A percentile compares a stretch with the other conserved stretches of the same genome.
Conservation (phyloP, 2,113 vertebrate species). For the Pterophyllum scalare region DNA sequence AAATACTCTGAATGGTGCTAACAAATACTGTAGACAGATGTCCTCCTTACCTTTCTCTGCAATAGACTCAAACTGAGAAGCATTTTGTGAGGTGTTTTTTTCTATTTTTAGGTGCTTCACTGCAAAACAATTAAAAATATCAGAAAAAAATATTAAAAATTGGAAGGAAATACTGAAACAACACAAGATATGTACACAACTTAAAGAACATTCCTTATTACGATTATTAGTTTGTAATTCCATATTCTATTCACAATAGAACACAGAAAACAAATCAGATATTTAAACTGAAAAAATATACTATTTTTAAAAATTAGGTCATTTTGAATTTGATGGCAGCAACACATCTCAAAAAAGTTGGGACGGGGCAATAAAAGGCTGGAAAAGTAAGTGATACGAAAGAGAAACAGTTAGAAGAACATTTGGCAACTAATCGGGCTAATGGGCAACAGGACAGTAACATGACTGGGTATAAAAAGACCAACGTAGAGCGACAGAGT, state of each 20-base stretch:
- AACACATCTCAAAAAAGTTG: background rate
- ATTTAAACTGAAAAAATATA: background rate
- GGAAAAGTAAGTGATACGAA: background rate
- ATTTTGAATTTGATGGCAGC: background rate
- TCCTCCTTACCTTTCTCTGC: slow-evolving; percentile 86
- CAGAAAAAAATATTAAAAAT: background rate
- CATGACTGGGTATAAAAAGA: background rate
- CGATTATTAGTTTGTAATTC: background rate
- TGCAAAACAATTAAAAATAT: slow-evolving; percentile 68
- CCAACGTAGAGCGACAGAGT: no score
- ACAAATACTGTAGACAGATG: background rate
- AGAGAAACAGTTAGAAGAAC: background rate
- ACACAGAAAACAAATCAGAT: background rate
- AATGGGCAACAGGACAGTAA: background rate
- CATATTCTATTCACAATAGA: background rate
- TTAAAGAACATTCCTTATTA: background rate
- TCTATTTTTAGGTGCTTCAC: slow-evolving; percentile 89
- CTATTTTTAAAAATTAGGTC: background rate
- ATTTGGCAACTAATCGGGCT: background rate
- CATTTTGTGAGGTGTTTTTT: slow-evolving; percentile 84
- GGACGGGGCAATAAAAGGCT: background rate
- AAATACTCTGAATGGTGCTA: background rate
- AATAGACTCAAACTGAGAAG: slow-evolving; percentile 85
- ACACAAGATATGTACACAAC: background rate
- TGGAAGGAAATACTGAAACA: background rate